Evolutionary conservation across 2,113 vertebrate genomes (phyloP).

Genomic region (Pseudopodoces humilis): DNA sequence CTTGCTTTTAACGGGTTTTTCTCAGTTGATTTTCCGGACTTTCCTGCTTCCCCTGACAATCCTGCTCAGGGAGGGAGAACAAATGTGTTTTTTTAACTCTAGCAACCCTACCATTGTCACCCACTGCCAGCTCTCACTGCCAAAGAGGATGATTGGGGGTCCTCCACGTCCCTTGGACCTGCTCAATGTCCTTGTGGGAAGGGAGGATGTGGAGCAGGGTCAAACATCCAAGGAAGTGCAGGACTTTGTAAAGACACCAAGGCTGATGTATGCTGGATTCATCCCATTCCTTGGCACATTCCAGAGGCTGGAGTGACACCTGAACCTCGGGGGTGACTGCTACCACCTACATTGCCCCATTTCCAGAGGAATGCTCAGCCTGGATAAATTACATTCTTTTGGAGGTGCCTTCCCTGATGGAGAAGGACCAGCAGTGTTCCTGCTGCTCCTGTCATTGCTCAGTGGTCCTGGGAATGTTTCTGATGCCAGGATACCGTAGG

Average conservation of each 20-base stretch:
- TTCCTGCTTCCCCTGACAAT: background rate
- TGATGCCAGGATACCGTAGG: background rate
- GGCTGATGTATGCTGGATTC: background rate
- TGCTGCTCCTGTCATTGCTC: background rate
- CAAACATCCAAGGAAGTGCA: background rate
- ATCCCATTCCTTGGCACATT: background rate
- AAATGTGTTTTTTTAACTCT: background rate
- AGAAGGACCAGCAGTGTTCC: background rate
- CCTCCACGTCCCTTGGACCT: background rate
- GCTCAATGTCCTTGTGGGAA: fast-evolving
- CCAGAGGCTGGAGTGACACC: background rate
- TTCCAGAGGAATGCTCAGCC: background rate
- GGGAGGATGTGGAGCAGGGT: background rate
- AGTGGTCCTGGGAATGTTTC: background rate
- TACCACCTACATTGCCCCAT: background rate
- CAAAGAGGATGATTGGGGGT: background rate
- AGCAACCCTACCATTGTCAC: background rate
- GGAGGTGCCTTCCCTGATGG: background rate
- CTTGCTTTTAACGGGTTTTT: constrained; percentile 1
- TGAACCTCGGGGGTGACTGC: background rate
- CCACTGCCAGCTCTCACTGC: background rate
- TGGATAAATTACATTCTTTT: background rate
- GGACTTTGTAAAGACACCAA: background rate
- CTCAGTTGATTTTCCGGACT: constrained; percentile 37
- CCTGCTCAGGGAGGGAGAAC: background rate